phyloP scores from a whole-genome alignment of 2,797 vertebrate genomes.

The Rallus crepitans region DNA sequence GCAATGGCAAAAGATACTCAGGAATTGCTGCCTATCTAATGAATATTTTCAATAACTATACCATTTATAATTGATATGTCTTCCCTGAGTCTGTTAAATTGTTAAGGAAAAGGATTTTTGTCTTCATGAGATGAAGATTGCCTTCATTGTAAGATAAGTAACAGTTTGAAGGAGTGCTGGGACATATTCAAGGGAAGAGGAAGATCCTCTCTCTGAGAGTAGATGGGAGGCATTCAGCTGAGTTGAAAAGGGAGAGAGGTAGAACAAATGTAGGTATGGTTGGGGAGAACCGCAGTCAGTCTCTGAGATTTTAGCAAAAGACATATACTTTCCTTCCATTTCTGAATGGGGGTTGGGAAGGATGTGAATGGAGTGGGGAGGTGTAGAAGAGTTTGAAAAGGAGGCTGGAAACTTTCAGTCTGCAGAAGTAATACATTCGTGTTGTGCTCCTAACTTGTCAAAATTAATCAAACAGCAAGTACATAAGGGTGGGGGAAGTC shows the following conservation, averaged over 20 bases:
- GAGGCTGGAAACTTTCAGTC: neutral
- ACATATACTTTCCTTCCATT: neutral
- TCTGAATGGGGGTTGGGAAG: neutral
- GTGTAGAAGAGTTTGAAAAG: conserved; percentile 6
- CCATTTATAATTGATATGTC: neutral
- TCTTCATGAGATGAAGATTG: neutral
- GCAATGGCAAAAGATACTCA: neutral
- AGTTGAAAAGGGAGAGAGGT: neutral
- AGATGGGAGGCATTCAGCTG: neutral
- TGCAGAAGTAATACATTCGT: neutral
- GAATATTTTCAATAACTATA: neutral
- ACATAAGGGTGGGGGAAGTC: neutral
- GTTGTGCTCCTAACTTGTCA: neutral
- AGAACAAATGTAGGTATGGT: neutral
- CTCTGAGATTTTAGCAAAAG: neutral
- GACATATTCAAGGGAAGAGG: neutral
- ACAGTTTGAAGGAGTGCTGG: neutral
- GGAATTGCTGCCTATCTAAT: neutral
- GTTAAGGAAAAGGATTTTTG: neutral
- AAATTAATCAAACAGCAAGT: neutral
- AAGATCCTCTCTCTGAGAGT: neutral
- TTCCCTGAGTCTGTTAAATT: neutral
- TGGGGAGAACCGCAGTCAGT: rapidly evolving
- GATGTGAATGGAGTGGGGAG: conserved; percentile 15
- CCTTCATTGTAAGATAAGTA: neutral